phyloP scores from a whole-genome alignment of 2,113 vertebrate species.

The Gorsachius goisagi region DNA sequence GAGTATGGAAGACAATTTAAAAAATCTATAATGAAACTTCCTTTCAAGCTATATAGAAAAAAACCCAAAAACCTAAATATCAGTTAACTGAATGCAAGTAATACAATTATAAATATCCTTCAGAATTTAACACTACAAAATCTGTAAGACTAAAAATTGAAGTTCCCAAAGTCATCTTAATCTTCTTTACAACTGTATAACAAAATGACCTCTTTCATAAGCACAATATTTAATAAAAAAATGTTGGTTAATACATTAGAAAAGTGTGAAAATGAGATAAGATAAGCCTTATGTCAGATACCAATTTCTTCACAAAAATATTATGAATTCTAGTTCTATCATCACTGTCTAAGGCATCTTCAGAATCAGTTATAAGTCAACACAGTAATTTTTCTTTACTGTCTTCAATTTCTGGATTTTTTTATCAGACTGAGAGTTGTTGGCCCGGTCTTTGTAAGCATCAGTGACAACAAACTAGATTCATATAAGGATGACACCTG shows the following conservation, averaged over 20 bases:
- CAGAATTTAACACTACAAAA: background rate
- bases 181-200: background rate
- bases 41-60: background rate
- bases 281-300: background rate
- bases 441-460: background rate
- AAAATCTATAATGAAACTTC: background rate
- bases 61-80: background rate
- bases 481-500: background rate
- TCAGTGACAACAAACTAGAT: background rate
- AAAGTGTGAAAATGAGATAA: background rate
- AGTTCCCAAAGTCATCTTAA: background rate
- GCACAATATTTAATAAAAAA: background rate
- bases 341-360: background rate
- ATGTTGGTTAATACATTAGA: background rate
- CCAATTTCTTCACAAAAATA: background rate
- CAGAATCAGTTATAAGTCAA: background rate
- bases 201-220: background rate
- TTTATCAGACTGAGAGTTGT: background rate
- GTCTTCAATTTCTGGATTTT: background rate
- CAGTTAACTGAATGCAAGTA: background rate
- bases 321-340: background rate
- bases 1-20: background rate
- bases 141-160: background rate
- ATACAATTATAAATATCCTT: background rate
- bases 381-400: background rate